Evolutionary conservation across 1,140 invertebrate genomes (phyloP).

Genomic region (Danaus melanippus): DNA sequence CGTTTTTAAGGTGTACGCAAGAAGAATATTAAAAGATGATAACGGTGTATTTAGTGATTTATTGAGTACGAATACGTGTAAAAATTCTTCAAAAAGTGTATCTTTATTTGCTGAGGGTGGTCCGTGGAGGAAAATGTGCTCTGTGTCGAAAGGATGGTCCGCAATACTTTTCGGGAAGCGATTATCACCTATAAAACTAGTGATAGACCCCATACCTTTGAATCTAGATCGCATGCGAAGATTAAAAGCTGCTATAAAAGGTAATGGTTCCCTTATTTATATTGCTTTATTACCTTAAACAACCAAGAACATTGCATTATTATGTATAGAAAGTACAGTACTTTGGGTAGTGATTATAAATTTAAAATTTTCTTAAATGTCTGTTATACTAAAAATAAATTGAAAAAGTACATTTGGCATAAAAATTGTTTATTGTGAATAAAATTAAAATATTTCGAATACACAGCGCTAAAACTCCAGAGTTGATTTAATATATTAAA

Average conservation of each 20-base stretch:
- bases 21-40: constrained; percentile 59
- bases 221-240: constrained; percentile 44
- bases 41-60: constrained; percentile 52
- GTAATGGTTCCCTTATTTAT: constrained; percentile 28
- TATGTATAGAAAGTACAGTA: background rate
- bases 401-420: too few species aligned
- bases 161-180: constrained; percentile 46
- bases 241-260: constrained; percentile 52
- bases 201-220: constrained; percentile 50
- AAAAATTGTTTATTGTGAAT: too few species aligned
- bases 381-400: too few species aligned
- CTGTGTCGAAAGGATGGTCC: constrained; percentile 35
- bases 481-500: too few species aligned
- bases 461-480: too few species aligned
- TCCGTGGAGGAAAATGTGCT: constrained; percentile 28
- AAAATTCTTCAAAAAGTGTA: constrained; percentile 42
- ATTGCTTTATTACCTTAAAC: constrained; percentile 12
- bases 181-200: constrained; percentile 43
- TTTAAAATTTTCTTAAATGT: too few species aligned
- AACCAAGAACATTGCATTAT: background rate
- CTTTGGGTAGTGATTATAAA: too few species aligned
- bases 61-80: constrained; percentile 51
- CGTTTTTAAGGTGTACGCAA: constrained; percentile 56
- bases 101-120: constrained; percentile 48
- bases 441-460: too few species aligned